Evolutionary conservation across 2,113 vertebrate species (phyloP).

Genomic region (Dunckerocampus dactyliophorus): DNA sequence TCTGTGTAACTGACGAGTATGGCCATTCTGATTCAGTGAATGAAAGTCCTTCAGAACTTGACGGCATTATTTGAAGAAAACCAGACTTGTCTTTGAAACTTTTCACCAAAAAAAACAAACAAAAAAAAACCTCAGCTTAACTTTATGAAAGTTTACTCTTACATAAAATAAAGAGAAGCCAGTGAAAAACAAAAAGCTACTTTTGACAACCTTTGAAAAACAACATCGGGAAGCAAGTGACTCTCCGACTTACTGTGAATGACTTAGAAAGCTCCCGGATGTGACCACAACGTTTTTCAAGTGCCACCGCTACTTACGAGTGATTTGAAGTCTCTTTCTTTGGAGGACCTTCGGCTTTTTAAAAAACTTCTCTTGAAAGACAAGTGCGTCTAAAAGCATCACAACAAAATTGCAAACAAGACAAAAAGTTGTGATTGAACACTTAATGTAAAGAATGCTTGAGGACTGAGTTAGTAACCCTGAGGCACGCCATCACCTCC

Average conservation of each 20-base stretch:
- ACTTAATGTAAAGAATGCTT: slow-evolving; percentile 1
- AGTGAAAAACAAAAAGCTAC: neutral
- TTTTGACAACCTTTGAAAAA: no score
- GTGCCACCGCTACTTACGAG: neutral
- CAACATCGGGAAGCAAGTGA: no score
- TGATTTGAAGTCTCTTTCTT: neutral
- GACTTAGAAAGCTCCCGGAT: no score
- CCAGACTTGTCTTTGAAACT: neutral
- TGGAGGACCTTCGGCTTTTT: neutral
- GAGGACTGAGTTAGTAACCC: slow-evolving; percentile 5
- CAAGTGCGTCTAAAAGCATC: slow-evolving; percentile 35
- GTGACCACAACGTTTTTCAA: neutral
- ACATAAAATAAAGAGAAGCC: neutral
- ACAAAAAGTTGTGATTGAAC: neutral
- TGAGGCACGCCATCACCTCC: slow-evolving; percentile 1
- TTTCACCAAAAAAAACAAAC: neutral
- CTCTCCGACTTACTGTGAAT: no score
- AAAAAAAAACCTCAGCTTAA: no score
- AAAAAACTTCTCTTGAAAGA: slow-evolving; percentile 27
- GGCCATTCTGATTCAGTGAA: no score
- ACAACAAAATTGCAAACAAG: slow-evolving; percentile 15
- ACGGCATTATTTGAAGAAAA: neutral
- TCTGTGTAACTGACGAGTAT: no score
- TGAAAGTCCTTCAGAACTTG: neutral
- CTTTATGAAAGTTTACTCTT: neutral